Evolutionary conservation across 2,888 invertebrate genomes (phyloP).

Genomic region (Stegana nigrithorax): DNA sequence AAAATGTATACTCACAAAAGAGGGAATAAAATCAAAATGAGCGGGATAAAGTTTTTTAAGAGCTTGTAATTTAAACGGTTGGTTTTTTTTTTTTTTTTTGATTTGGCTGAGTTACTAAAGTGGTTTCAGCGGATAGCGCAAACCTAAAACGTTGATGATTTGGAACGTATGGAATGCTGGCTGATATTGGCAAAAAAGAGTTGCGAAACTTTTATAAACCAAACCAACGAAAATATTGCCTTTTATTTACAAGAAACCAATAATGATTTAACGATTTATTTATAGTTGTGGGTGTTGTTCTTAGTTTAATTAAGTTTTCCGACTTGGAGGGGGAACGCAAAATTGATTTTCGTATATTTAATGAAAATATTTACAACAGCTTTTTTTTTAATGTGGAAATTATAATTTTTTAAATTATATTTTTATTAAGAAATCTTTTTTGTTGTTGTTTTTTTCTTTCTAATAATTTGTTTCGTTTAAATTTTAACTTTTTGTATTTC

Average conservation of each 20-base stretch:
- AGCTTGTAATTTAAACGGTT: no score
- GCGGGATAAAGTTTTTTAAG: constrained; percentile 6
- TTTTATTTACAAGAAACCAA: constrained; percentile 10
- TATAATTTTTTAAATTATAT: constrained; percentile 34
- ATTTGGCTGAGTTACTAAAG: neutral
- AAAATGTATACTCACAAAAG: constrained; percentile 57
- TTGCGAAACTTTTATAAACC: neutral
- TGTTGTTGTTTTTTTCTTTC: neutral
- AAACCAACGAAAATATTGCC: neutral
- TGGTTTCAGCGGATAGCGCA: neutral
- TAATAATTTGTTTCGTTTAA: constrained; percentile 16
- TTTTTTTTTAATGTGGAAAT: constrained; percentile 36
- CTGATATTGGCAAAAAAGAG: neutral
- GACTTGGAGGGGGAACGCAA: constrained; percentile 6
- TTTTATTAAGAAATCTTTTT: constrained; percentile 16
- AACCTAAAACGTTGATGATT: constrained; percentile 4
- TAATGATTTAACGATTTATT: no score
- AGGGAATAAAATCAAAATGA: constrained; percentile 52
- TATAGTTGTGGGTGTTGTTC: neutral
- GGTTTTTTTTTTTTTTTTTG: neutral
- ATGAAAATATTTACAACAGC: constrained; percentile 64
- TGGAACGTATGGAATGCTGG: neutral
- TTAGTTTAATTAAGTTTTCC: constrained; percentile 19
- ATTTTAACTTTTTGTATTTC: constrained; percentile 27
- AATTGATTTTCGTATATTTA: constrained; percentile 22